Evolutionary conservation across 2,888 invertebrate species (phyloP), one percentile per base, ranked within the genome.

Genomic region (Andrena bucephala): DNA sequence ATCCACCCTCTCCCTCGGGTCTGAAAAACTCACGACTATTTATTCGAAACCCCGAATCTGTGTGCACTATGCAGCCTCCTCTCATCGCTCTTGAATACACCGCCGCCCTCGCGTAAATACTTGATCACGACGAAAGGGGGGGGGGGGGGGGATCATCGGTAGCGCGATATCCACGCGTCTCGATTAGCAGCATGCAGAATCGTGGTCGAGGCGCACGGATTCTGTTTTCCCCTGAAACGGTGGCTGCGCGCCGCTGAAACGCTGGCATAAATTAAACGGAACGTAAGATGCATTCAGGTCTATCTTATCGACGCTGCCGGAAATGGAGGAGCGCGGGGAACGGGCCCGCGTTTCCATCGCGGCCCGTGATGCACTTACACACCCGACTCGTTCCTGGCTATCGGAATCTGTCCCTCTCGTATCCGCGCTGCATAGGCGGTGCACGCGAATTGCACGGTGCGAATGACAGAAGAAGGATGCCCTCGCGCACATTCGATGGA

Each of bases 401-500:
- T 63, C 69, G 59, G 52, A 36, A 65, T 67, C 57, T 54, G 31
- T 24, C 59, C 72, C 52, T 60, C 74, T 29, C 65, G 69, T 54
- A 60, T 62, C 52, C 42, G 36, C 33, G 16, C 8, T 6, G 42
- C 20, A 50, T 20, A 27, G 48, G 72, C 48, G 54, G 36, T 63
- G 63, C 27, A n/a, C 63, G 65, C 59, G 76, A 60, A 72, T 71
- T 36, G 27, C 36, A 50, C 65, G 71, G 67, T 87, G 87, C 87
- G 73, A 84, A 87, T 87, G 87, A 87, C 87, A 87, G 85, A 33
- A 84, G 85, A 87, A 77, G 71, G 81, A 87, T 85, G 83, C 75
- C 50, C 50, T 24, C 48, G 68, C 60, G 63, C 70, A 52, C 70
- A 75, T 77, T 71, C 73, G 81, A 85, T 85, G 88, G 81, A 86